Evolutionary conservation across 2,888 invertebrate species (phyloP).

Genomic region (Muschampia plurimacula): DNA sequence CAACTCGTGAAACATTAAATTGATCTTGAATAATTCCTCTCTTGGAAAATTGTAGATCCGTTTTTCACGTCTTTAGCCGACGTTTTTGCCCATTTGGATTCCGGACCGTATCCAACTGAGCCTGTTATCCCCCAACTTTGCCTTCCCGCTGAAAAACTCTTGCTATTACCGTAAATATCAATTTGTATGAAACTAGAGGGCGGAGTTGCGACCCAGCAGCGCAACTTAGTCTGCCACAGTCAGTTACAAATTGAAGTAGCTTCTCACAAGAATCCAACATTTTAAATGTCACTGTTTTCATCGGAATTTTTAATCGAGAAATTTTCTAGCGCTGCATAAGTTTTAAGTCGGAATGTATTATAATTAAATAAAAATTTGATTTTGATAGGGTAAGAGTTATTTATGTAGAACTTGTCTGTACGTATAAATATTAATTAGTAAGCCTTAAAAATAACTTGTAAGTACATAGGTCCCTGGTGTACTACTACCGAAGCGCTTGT

Average conservation of each 20-base stretch:
- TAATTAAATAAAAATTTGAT: conserved; percentile 14
- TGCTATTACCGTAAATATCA: conserved; percentile 85
- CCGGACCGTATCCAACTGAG: conserved; percentile 74
- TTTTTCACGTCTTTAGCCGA: conserved; percentile 74
- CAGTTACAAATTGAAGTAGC: conserved; percentile 78
- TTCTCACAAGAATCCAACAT: conserved; percentile 69
- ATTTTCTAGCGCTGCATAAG: conserved; percentile 28
- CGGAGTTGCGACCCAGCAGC: conserved; percentile 63
- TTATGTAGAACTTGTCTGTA: neutral
- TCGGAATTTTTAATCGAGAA: conserved; percentile 40
- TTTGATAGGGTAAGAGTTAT: neutral
- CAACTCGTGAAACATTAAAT: conserved; percentile 69
- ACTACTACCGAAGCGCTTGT: too few species aligned
- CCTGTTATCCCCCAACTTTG: conserved; percentile 79
- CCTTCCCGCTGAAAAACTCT: conserved; percentile 79
- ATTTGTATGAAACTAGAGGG: conserved; percentile 84
- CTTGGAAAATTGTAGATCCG: conserved; percentile 67
- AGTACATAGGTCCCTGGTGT: neutral
- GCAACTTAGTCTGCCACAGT: conserved; percentile 67
- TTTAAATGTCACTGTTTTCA: conserved; percentile 52
- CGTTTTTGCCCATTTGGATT: conserved; percentile 78
- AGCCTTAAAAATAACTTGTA: neutral
- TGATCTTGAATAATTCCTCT: conserved; percentile 69
- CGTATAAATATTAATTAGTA: neutral
- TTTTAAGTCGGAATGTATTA: conserved; percentile 40